These are phyloP conservation scores for Malurus melanocephalus DNA, from an alignment of 2,113 vertebrate genomes.

Conservation along the genomic window DNA sequence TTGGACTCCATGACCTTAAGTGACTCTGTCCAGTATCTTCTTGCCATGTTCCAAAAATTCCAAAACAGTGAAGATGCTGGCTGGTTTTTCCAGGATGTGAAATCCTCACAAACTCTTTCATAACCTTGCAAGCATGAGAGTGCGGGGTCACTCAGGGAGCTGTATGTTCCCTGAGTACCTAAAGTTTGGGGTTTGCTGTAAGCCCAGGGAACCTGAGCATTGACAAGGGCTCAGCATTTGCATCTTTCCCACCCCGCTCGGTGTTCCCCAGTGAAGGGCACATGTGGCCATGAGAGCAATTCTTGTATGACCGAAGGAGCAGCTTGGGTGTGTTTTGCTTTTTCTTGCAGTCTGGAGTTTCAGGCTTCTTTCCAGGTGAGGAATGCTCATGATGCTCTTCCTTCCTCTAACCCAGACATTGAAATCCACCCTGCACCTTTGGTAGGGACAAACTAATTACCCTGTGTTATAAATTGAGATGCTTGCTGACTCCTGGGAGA, in stretches of 20 bases:
- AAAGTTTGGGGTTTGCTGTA: neutral
- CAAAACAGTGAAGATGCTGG: neutral
- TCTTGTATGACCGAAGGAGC: too few species aligned
- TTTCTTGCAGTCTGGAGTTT: neutral
- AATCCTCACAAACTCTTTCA: neutral
- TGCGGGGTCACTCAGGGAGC: neutral
- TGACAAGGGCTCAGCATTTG: neutral
- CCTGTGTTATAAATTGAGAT: neutral
- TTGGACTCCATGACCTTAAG: neutral
- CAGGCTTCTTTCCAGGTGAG: neutral
- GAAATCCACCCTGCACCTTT: neutral
- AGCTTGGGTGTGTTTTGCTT: neutral
- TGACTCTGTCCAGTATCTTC: neutral
- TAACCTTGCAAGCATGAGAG: neutral
- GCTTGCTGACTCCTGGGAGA: neutral
- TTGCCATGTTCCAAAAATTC: neutral
- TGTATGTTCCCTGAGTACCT: neutral
- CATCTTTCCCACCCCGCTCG: neutral
- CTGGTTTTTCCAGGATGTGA: neutral
- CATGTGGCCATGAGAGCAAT: accelerated
- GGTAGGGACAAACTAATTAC: neutral
- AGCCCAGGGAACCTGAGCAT: neutral
- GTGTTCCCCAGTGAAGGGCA: neutral
- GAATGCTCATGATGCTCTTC: neutral
- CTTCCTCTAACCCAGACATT: neutral